These are phyloP conservation scores for Eudasyphora cyanicolor DNA, from an alignment of 2,888 invertebrate genomes.

Conservation along the genomic window DNA sequence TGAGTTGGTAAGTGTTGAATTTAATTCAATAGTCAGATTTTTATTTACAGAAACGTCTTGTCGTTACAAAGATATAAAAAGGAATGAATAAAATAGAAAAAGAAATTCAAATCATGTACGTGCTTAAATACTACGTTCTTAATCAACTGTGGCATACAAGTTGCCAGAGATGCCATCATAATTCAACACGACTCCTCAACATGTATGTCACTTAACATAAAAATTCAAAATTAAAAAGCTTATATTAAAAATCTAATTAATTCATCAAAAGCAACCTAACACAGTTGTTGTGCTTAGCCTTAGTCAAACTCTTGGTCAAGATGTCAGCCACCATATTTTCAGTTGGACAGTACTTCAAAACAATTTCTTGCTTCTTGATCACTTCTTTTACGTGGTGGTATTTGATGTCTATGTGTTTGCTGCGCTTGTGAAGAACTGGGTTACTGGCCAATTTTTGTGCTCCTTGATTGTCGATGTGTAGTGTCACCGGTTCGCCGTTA, in stretches of 20 bases:
- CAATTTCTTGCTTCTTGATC: background rate
- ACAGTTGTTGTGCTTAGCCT: background rate
- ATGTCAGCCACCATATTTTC: background rate
- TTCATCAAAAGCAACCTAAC: background rate
- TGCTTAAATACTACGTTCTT: no score
- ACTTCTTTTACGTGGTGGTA: slow-evolving; percentile 14
- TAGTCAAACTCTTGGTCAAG: background rate
- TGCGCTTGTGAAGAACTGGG: slow-evolving; percentile 22
- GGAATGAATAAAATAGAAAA: no score
- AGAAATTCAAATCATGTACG: no score
- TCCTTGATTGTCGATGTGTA: slow-evolving; percentile 30
- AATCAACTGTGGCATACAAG: no score
- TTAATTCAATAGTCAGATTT: no score
- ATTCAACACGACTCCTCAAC: no score
- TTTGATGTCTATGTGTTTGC: slow-evolving; percentile 26
- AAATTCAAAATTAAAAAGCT: background rate
- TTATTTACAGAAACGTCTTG: no score
- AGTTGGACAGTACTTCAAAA: background rate
- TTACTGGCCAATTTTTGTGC: slow-evolving; percentile 6
- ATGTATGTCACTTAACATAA: background rate
- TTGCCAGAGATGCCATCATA: no score
- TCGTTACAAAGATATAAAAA: no score
- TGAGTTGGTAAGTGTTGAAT: no score
- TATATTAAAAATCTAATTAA: background rate
- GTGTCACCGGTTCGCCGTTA: background rate